phyloP scores from a whole-genome alignment of 2,113 vertebrate species.

The Paramormyrops kingsleyae region DNA sequence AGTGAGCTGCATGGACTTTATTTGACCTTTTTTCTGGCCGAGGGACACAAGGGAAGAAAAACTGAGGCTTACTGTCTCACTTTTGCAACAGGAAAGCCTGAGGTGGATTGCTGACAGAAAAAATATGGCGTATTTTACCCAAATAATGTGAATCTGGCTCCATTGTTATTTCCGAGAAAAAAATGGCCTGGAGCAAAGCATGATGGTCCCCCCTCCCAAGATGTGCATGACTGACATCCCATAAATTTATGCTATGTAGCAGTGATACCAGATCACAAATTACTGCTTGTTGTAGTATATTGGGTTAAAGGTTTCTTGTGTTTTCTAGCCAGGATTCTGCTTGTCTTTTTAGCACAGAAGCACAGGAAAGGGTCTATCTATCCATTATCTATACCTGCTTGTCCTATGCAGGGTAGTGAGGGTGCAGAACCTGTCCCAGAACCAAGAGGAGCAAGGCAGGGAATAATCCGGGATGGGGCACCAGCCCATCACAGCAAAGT shows the following conservation, averaged over 20 bases:
- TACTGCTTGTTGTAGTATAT: background rate
- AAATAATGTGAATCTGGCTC: background rate
- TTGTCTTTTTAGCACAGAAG: background rate
- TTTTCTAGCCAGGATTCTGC: background rate
- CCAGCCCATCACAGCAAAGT: background rate
- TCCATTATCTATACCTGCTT: background rate
- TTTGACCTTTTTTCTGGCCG: background rate
- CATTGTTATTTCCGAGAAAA: background rate
- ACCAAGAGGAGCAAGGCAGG: background rate
- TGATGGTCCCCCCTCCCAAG: background rate
- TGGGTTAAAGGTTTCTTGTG: background rate
- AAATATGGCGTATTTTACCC: background rate
- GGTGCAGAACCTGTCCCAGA: background rate
- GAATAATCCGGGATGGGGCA: background rate
- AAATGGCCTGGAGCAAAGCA: background rate
- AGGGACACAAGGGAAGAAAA: background rate
- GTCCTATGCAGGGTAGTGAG: background rate
- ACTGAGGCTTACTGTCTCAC: background rate
- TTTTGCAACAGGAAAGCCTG: background rate
- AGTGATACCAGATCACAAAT: too few species aligned
- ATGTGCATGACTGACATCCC: background rate
- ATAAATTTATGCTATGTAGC: background rate
- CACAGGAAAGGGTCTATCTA: background rate
- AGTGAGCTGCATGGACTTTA: background rate
- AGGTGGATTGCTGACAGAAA: background rate